Base-by-base conservation (phyloP, 2,888 invertebrate species). In the Anarsia innoxiella region DNA sequence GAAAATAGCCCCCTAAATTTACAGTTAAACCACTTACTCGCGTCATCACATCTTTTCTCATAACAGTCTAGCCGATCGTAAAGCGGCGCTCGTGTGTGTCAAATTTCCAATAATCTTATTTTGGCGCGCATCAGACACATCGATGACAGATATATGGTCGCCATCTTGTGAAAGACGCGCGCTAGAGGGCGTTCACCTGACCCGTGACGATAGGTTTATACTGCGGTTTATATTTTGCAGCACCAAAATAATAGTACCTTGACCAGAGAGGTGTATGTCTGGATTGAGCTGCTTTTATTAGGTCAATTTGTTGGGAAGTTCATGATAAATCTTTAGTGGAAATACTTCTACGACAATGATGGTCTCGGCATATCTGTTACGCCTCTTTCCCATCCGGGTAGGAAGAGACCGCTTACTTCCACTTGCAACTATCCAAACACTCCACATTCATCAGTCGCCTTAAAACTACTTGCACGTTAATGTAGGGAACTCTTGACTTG, bases 41-140 rank as follows among this genome's bases (percentile, higher is more conserved):
- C 79, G 76, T 82, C 80, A 79, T 69, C 75, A 57, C 60, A 62
- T 66, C 55, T 64, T 56, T 52, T 55, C 59, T 61, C 59, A 65
- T 64, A 62, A 63, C 61, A 54, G 68, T 68, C 70, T 69, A 71
- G 66, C 54, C 11, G 66, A 68, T 77, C 78, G 78, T 78, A 78
- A 77, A 77, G 64, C 60, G 62, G 55, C 59, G 59, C 67, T 71
- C 72, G 63, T 68, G 66, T 76, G 80, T 76, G 80, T 82, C 80
- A 78, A 80, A 77, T 78, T 76, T 78, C 78, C 78, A 69, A 75
- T 76, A 76, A 80, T 77, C 78, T 83, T 83, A 84, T 83, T 84
- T 82, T 83, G 83, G 83, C 82, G 82, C 76, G 79, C 80, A 79
- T 82, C 79, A 83, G 77, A 74, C 68, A 63, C 59, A 39, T 52